Percentiles rank a stretch among this genome's conserved stretches.
Evolutionary conservation across 2,113 vertebrate genomes (phyloP).

Genomic region (Brienomyrus longianalis): DNA sequence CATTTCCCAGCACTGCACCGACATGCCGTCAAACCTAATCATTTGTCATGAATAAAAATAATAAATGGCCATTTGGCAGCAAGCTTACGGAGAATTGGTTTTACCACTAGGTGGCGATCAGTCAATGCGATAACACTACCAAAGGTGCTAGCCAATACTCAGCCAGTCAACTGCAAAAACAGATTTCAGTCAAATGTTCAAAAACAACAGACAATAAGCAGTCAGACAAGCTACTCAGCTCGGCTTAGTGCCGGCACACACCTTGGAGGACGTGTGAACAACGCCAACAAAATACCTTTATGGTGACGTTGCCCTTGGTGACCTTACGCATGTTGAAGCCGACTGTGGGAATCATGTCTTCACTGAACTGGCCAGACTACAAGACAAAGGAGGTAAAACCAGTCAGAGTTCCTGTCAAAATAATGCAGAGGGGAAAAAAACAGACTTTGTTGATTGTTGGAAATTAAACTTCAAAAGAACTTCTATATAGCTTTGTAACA

Average conservation of each 20-base stretch:
- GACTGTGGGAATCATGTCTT: constrained; percentile 80
- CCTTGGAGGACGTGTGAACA: neutral
- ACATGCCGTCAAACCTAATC: neutral
- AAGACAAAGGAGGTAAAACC: constrained; percentile 19
- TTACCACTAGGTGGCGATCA: neutral
- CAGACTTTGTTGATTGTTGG: neutral
- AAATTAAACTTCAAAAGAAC: neutral
- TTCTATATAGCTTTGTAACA: neutral
- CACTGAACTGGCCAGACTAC: constrained; percentile 77
- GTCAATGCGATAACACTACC: neutral
- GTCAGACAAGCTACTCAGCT: neutral
- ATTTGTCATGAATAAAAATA: neutral
- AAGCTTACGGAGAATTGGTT: neutral
- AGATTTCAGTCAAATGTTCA: neutral
- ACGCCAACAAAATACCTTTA: constrained; percentile 60
- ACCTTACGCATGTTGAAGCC: constrained; percentile 82
- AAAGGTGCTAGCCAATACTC: neutral
- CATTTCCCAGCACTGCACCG: neutral
- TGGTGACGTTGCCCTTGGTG: constrained; percentile 77
- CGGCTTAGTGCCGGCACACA: neutral
- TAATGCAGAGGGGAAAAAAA: neutral
- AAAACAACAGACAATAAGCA: neutral
- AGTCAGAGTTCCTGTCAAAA: neutral
- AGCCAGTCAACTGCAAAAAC: neutral
- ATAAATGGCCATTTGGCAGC: neutral